A percentile compares a stretch with the other conserved stretches of the same genome.
These are phyloP conservation scores for Caenorhabditis macrosperma DNA, from an alignment of 2,888 invertebrate genomes.

Conservation along the genomic window DNA sequence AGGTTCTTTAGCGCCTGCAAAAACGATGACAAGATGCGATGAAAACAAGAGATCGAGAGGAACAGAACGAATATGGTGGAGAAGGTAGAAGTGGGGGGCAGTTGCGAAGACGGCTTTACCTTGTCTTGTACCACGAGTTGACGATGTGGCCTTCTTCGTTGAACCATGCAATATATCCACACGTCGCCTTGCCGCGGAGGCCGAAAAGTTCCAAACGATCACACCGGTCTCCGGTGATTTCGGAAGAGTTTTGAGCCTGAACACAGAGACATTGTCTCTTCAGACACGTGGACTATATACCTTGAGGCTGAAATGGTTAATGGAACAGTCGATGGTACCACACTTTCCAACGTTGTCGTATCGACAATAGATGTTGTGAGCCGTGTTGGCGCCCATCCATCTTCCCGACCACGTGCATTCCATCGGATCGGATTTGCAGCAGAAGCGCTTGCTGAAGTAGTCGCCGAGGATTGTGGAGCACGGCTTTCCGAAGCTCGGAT, in stretches of 20 bases:
- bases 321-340: constrained; percentile 73
- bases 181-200: constrained; percentile 73
- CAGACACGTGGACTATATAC: constrained; percentile 20
- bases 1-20: constrained; percentile 46
- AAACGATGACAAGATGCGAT: constrained; percentile 21
- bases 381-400: constrained; percentile 78
- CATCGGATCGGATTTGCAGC: constrained; percentile 76
- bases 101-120: constrained; percentile 51
- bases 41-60: constrained; percentile 14
- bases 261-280: background rate
- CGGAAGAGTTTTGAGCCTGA: constrained; percentile 68
- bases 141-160: constrained; percentile 70
- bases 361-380: constrained; percentile 77
- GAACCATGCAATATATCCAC: constrained; percentile 78
- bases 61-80: constrained; percentile 19
- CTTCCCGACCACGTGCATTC: constrained; percentile 77
- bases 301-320: constrained; percentile 70
- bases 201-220: constrained; percentile 74
- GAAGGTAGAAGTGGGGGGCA: constrained; percentile 3
- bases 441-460: constrained; percentile 76
- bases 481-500: constrained; percentile 77
- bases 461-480: constrained; percentile 76
- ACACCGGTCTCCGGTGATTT: constrained; percentile 64
- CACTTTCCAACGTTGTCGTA: constrained; percentile 73
- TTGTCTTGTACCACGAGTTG: constrained; percentile 78